Evolutionary conservation across 1,140 invertebrate species (phyloP), one percentile per base, ranked within the genome.

Genomic region (Zaprionus nigranus): DNA sequence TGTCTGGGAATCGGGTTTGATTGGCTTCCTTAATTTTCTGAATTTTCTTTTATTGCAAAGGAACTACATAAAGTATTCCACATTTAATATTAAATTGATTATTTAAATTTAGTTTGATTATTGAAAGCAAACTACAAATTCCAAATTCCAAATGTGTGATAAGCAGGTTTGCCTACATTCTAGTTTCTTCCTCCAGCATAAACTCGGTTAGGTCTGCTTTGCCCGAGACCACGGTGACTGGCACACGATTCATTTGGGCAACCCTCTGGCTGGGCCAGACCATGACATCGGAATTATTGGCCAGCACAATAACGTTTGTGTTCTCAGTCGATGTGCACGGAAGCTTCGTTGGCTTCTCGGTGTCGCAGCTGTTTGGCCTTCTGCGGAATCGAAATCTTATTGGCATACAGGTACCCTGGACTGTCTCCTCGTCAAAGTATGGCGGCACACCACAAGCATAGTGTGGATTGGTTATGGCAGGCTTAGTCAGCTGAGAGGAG

Each of bases 141-240:
- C 17, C 1, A 30, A 62, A 62, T 56, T 65, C 62, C 62, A 65
- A 65, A 65, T 40, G 24, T 11, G 43, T 34, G 26, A 28, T 6
- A 28, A 2, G 26, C 43, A 20, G 6, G 20, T 46, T 7, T n/a
- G 46, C 3, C 43, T 60, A 90, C 81, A 90, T 90, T 28, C 85
- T 75, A 15, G 85, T 90, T 56, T 90, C 79, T 62, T 90, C 85
- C 76, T 90, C 85, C 49, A 90, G 65, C 85, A 90, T 90, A 59
- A 77, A 90, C 38, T 90, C 85, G 22, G 85, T 90, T 0, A 90
- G 79, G 28, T 90, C 86, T 26, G 62, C 85, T 2, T 66, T 20
- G 13, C 85, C 85, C 0, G 85, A 75, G n/a, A 90, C 11, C 22
- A 72, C 63, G 7, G 85, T 90, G 4, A 90, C 85, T 0, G 85